Base-by-base conservation (phyloP, 2,113 vertebrate species). In the Larimichthys polyactis region DNA sequence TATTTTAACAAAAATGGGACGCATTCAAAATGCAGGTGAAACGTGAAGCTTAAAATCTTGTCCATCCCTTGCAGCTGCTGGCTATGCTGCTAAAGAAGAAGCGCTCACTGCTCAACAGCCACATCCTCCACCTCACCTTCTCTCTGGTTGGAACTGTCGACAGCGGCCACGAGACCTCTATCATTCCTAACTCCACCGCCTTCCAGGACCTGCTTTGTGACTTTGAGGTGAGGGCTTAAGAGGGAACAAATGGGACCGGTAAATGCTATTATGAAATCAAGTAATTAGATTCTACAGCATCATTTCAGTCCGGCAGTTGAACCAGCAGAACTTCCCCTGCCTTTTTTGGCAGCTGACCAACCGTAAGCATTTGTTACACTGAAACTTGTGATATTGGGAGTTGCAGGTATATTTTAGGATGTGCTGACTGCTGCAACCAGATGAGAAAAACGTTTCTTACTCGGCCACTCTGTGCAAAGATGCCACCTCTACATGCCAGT, bases 71-170 rank as follows among this genome's bases (percentile, higher is more conserved):
- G 3, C 83, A 99, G 98, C 93, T 99, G 77, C 91, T 99, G 88
- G 98, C 98, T 7, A 99, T 99, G 98, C 92, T 99, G 81, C 92
- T 99, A 73, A 99, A 99, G 95, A 99, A 98, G 95, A 99, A 99
- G 70, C 95, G 98, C 1, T 96, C 96, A 4, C 96, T 99, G 78
- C 95, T 99, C 68, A 99, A 99, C 93, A 99, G 98, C 78, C 98
- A 99, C 91, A 99, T 99, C 83, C 96, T 99, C 17, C 98, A 99
- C 86, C 95, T 99, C 78, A 99, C 98, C 44, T 99, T 99, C 93
- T 99, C 98, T 46, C 92, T 99, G 93, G 98, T 99, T 92, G 98
- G 98, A 75, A 99, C 98, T 0, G 98, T 99, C 0, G 98, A 99
- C 72, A 99, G 98, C 0, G 98, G 98, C 24, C 98, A 99, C 0